A percentile compares a stretch with the other conserved stretches of the same genome.
Conservation (phyloP, 2,888 invertebrate genomes). For the Aproaerema taeniolella region DNA sequence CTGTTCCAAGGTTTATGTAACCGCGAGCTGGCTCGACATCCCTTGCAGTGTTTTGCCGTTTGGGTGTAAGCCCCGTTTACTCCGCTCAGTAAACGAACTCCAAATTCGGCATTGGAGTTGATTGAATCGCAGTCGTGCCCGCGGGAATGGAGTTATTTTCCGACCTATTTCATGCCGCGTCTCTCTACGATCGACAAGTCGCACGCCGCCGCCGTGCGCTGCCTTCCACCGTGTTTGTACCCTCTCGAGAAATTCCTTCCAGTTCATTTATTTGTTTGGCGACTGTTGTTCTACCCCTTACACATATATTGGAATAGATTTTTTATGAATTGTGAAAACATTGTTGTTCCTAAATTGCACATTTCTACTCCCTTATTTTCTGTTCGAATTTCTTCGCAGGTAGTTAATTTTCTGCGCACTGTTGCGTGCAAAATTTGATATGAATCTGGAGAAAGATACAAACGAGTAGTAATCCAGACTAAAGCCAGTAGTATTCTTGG, state of each 20-base stretch:
- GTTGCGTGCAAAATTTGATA: conserved; percentile 15
- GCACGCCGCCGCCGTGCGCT: conserved; percentile 34
- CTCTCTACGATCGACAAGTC: conserved; percentile 35
- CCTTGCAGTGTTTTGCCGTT: too few species aligned
- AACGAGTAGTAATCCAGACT: conserved; percentile 10
- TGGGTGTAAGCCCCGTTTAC: too few species aligned
- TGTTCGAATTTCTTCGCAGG: conserved; percentile 4
- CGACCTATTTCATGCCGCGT: conserved; percentile 66
- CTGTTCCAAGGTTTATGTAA: conserved; percentile 2
- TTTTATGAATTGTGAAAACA: conserved; percentile 39
- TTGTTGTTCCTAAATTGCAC: conserved; percentile 16
- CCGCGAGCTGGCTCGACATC: conserved; percentile 46
- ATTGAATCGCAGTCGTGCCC: conserved; percentile 71
- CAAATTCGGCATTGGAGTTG: conserved; percentile 71
- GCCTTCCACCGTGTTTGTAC: conserved; percentile 50
- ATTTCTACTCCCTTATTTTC: conserved; percentile 2
- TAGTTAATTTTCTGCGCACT: conserved; percentile 11
- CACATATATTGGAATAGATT: conserved; percentile 41
- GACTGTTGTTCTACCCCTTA: conserved; percentile 50
- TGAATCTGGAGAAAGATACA: conserved; percentile 11
- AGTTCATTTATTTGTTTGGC: conserved; percentile 69
- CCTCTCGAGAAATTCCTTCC: conserved; percentile 67
- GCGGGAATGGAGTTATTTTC: conserved; percentile 70
- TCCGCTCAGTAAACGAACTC: conserved; percentile 68
- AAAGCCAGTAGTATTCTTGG: neutral